phyloP scores from a whole-genome alignment of 2,113 vertebrate genomes.

The Nesospiza acunhae region DNA sequence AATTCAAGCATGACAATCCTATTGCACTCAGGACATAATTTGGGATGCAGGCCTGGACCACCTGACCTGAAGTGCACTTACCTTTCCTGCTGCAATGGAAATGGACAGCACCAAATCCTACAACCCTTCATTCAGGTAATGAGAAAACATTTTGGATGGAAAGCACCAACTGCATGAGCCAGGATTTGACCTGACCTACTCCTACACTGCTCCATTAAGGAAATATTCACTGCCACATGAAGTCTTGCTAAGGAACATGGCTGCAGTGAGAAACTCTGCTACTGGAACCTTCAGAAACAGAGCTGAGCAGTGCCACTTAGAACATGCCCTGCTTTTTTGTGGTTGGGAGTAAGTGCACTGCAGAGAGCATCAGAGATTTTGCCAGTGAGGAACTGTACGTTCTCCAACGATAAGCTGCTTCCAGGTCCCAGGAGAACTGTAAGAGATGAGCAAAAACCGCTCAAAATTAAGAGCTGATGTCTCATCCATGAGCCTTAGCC shows the following conservation, averaged over 20 bases:
- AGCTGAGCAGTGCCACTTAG: accelerated
- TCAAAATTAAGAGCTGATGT: accelerated
- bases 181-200: not conserved
- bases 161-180: accelerated
- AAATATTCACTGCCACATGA: accelerated
- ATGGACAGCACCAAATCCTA: not conserved
- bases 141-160: not conserved
- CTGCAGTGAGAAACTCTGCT: not conserved
- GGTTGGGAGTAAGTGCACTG: accelerated
- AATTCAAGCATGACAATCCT: not conserved
- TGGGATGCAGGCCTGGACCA: not conserved
- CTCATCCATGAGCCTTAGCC: not conserved
- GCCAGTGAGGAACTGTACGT: not conserved
- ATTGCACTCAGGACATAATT: not conserved
- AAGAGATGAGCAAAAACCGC: not conserved
- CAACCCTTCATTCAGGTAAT: not conserved
- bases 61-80: not conserved
- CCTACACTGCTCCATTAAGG: not conserved
- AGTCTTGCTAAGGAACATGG: not conserved
- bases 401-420: accelerated
- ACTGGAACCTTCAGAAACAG: not conserved
- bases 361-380: not conserved
- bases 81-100: not conserved
- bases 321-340: accelerated
- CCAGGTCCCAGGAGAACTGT: not conserved